Evolutionary conservation across 2,113 vertebrate genomes (phyloP).

Genomic region (Lophius piscatorius): DNA sequence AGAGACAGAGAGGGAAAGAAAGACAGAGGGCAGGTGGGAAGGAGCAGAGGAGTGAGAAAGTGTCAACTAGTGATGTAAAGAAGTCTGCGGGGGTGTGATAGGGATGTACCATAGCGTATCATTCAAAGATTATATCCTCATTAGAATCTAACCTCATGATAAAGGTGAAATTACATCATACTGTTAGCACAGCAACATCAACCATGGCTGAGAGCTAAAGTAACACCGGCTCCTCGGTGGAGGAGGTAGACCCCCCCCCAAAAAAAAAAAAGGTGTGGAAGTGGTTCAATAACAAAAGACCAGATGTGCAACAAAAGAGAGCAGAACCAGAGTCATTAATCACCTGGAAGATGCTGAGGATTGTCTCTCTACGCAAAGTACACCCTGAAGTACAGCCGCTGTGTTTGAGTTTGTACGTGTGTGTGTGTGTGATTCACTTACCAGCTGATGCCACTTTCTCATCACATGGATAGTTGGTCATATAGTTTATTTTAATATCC

Average conservation of each 20-base stretch:
- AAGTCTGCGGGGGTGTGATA: slow-evolving; percentile 34
- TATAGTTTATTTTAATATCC: slow-evolving; percentile 5
- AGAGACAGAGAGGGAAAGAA: slow-evolving; percentile 82
- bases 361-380: background rate
- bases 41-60: slow-evolving; percentile 92
- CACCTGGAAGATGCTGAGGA: background rate
- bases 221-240: background rate
- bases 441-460: slow-evolving; percentile 59
- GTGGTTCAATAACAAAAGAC: background rate
- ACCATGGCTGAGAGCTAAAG: background rate
- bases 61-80: slow-evolving; percentile 86
- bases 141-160: too few species aligned
- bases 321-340: background rate
- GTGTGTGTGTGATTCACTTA: slow-evolving; percentile 54
- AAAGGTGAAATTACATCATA: background rate
- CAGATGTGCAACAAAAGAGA: background rate
- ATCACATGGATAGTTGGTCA: slow-evolving; percentile 21
- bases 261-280: background rate
- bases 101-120: background rate
- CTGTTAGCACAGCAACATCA: background rate
- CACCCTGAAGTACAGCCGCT: background rate
- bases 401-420: slow-evolving; percentile 5
- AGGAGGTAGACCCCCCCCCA: background rate
- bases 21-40: slow-evolving; percentile 84
- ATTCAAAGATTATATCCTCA: too few species aligned